Evolutionary conservation across 1,140 invertebrate genomes (phyloP).

Genomic region (Tetramorium alpestre): DNA sequence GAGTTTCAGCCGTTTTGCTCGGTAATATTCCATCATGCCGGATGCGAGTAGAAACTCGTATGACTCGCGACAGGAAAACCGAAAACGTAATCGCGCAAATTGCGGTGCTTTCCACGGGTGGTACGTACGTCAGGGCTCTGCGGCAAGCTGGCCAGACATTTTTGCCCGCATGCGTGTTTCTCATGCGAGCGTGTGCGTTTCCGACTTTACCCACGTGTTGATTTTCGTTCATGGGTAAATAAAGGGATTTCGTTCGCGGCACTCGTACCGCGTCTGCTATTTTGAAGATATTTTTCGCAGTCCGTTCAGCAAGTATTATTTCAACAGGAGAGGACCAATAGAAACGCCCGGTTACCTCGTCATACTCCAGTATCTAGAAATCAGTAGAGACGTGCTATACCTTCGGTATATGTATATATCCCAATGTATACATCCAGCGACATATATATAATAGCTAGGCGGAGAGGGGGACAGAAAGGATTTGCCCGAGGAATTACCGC

Average conservation of each 20-base stretch:
- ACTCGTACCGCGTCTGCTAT: slow-evolving; percentile 34
- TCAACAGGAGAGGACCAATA: slow-evolving; percentile 13
- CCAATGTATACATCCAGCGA: background rate
- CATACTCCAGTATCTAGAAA: slow-evolving; percentile 3
- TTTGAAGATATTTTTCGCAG: slow-evolving; percentile 59
- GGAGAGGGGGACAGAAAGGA: background rate
- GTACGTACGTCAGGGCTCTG: slow-evolving; percentile 15
- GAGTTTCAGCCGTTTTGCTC: slow-evolving; percentile 62
- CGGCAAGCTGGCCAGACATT: slow-evolving; percentile 44
- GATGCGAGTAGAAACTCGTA: slow-evolving; percentile 53
- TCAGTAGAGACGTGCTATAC: background rate
- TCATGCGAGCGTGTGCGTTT: slow-evolving; percentile 28
- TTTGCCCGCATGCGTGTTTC: slow-evolving; percentile 44
- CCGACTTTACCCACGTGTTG: slow-evolving; percentile 57
- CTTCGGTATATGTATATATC: background rate
- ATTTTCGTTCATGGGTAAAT: slow-evolving; percentile 61
- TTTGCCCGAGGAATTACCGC: background rate
- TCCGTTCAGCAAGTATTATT: slow-evolving; percentile 51
- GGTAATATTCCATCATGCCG: slow-evolving; percentile 68
- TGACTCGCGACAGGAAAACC: slow-evolving; percentile 57
- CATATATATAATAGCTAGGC: background rate
- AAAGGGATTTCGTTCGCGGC: slow-evolving; percentile 53
- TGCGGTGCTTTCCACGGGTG: slow-evolving; percentile 46
- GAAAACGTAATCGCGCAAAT: slow-evolving; percentile 59
- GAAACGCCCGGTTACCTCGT: slow-evolving; percentile 26